These are phyloP conservation scores for Melipona beecheii DNA, from an alignment of 2,888 invertebrate species.

Conservation along the genomic window DNA sequence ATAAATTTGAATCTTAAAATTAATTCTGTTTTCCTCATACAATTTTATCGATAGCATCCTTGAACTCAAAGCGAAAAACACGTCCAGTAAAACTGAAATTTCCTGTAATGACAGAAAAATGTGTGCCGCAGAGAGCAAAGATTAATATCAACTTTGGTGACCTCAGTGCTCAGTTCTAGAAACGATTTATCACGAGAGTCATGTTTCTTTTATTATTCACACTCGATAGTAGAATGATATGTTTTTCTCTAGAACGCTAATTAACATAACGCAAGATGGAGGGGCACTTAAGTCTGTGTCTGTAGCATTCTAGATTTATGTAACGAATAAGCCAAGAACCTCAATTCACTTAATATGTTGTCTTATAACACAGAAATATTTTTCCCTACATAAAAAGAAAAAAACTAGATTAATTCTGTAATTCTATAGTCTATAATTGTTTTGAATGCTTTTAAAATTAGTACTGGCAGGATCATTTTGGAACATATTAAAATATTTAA, in stretches of 20 bases:
- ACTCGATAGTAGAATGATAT: not conserved
- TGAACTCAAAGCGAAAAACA: slow-evolving; percentile 19
- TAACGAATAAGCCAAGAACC: slow-evolving; percentile 5
- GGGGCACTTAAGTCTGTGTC: not conserved
- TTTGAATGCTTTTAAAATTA: not conserved
- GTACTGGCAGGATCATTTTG: not conserved
- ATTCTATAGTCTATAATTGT: not conserved
- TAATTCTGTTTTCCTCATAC: not conserved
- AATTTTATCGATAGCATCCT: slow-evolving; percentile 13
- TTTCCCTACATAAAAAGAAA: not conserved
- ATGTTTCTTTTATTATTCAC: not conserved
- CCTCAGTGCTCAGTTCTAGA: slow-evolving; percentile 22
- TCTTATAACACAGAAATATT: not conserved
- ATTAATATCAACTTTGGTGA: slow-evolving; percentile 54
- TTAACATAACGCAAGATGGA: slow-evolving; percentile 15
- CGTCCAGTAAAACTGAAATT: not conserved
- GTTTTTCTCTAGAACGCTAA: not conserved
- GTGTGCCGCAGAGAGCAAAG: not conserved
- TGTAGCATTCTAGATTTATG: slow-evolving; percentile 7
- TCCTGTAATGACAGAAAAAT: not conserved
- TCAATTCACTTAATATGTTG: not conserved
- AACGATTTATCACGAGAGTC: not conserved
- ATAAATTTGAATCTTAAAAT: not conserved
- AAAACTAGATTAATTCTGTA: not conserved
- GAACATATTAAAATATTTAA: not conserved